phyloP scores from a whole-genome alignment of 2,113 vertebrate species.

The Cranoglanis bouderius region DNA sequence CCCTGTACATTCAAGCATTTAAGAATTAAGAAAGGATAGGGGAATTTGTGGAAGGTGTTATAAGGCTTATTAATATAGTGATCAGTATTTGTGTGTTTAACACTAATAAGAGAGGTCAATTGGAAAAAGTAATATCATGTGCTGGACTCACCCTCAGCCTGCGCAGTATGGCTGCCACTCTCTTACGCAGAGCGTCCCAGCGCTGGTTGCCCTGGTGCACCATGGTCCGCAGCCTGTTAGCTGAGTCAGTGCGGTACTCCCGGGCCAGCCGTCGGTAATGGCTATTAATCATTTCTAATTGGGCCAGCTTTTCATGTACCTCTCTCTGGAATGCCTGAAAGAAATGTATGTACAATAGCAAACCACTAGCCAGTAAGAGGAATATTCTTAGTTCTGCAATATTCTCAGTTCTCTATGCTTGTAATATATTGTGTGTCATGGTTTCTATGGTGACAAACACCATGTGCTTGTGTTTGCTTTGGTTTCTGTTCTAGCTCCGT shows the following conservation, averaged over 20 bases:
- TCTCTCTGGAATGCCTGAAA: constrained; percentile 87
- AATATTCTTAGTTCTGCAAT: background rate
- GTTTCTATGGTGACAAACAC: background rate
- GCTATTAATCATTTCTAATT: constrained; percentile 91
- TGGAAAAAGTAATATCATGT: background rate
- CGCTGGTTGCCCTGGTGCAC: constrained; percentile 88
- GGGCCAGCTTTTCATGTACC: constrained; percentile 85
- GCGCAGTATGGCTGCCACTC: constrained; percentile 81
- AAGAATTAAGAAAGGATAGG: background rate
- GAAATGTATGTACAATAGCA: background rate
- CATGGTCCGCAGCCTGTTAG: constrained; percentile 86
- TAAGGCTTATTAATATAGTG: background rate
- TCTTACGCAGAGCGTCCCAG: constrained; percentile 87
- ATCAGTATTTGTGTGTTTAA: background rate
- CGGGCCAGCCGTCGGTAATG: constrained; percentile 90
- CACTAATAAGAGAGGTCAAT: background rate
- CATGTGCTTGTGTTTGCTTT: background rate
- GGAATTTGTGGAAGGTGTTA: background rate
- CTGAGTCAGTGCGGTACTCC: constrained; percentile 88
- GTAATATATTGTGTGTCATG: background rate
- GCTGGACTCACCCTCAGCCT: constrained; percentile 80
- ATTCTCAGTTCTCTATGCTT: background rate
- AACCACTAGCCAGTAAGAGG: background rate
- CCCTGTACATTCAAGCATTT: background rate
- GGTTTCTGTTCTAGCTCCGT: background rate